Percentiles rank a stretch among this genome's conserved stretches.
Conservation (phyloP, 2,888 invertebrate species). For the Dilophus febrilis region DNA sequence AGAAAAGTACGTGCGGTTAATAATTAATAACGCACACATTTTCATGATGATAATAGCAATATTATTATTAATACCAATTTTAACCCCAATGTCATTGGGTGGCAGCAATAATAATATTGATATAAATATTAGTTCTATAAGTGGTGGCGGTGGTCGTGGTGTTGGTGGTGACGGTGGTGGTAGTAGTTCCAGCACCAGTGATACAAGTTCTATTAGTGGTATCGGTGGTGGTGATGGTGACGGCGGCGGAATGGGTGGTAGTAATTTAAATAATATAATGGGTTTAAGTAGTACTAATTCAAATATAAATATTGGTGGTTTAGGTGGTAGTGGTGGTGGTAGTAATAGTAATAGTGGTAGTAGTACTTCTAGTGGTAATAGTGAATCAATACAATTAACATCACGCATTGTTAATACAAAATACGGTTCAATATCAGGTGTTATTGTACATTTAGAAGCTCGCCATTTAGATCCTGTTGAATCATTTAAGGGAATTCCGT, state of each 20-base stretch:
- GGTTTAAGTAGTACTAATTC: conserved; percentile 10
- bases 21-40: conserved; percentile 3
- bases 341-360: conserved; percentile 9
- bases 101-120: conserved; percentile 16
- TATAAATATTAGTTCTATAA: conserved; percentile 4
- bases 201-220: conserved; percentile 7
- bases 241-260: conserved; percentile 10
- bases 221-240: conserved; percentile 16
- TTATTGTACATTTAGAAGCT: conserved; percentile 65
- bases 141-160: conserved; percentile 16
- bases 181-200: conserved; percentile 3
- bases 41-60: conserved; percentile 29
- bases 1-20: conserved; percentile 1
- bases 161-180: conserved; percentile 15
- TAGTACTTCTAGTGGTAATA: conserved; percentile 4
- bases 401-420: conserved; percentile 76
- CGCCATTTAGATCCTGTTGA: conserved; percentile 77
- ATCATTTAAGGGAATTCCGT: conserved; percentile 84
- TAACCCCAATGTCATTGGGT: conserved; percentile 16
- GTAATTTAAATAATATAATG: conserved; percentile 11
- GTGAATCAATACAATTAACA: conserved; percentile 36
- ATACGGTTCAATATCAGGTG: conserved; percentile 72
- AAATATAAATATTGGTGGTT: conserved; percentile 2
- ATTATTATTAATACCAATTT: conserved; percentile 19
- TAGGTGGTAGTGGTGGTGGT: conserved; percentile 6